Conservation (phyloP, 2,797 vertebrate species). For the Zalophus californianus region DNA sequence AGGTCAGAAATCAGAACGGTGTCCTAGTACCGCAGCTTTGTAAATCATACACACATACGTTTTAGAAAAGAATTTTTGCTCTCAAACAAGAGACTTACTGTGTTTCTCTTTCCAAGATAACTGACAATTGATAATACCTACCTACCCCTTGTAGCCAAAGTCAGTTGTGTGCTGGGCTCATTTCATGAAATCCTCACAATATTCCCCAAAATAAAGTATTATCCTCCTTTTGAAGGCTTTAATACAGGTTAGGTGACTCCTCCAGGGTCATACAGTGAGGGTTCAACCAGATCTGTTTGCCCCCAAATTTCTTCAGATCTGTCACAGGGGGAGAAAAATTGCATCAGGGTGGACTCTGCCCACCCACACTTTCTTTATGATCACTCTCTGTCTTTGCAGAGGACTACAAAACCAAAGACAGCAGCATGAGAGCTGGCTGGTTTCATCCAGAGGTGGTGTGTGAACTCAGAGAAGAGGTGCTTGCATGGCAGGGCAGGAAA, state of each 20-base stretch:
- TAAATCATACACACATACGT: neutral
- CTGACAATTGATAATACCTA: neutral
- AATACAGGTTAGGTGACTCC: neutral
- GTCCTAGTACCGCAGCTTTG: neutral
- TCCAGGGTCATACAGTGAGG: neutral
- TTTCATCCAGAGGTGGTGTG: neutral
- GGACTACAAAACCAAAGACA: neutral
- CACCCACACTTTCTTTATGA: neutral
- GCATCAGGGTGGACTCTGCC: neutral
- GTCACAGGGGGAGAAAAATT: neutral
- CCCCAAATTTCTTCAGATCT: neutral
- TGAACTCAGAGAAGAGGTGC: neutral
- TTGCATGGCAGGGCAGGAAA: neutral
- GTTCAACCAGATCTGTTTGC: neutral
- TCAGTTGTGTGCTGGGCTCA: neutral
- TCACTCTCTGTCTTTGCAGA: neutral
- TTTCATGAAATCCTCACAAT: neutral
- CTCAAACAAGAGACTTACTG: neutral
- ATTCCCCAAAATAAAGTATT: neutral
- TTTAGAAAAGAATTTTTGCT: neutral
- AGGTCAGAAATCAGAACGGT: neutral
- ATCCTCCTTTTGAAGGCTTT: neutral
- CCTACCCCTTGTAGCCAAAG: neutral
- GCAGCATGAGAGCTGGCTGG: neutral
- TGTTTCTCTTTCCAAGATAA: constrained; percentile 33